Evolutionary conservation across 2,888 invertebrate genomes (phyloP).

Genomic region (Spodoptera picta): DNA sequence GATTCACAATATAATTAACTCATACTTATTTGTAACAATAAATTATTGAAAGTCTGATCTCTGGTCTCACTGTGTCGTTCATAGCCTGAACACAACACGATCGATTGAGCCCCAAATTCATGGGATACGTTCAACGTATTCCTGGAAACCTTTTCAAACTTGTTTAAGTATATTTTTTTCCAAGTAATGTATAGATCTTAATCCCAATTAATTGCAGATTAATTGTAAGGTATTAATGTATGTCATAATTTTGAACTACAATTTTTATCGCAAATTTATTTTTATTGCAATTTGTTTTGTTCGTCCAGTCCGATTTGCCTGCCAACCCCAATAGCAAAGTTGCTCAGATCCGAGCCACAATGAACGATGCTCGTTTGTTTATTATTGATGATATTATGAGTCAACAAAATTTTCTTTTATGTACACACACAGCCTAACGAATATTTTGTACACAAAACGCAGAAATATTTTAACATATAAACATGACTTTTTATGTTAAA

Average conservation of each 20-base stretch:
- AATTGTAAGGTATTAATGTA: no score
- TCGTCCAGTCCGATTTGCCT: conserved; percentile 37
- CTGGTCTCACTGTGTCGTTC: no score
- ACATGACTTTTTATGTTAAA: not conserved
- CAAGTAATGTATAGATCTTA: no score
- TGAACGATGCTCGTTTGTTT: conserved; percentile 25
- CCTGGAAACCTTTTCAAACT: no score
- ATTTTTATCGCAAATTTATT: conserved; percentile 20
- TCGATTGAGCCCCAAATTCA: no score
- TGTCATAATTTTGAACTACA: not conserved
- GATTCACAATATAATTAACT: no score
- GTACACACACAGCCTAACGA: not conserved
- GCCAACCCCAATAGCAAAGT: conserved; percentile 28
- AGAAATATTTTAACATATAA: not conserved
- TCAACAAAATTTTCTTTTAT: conserved; percentile 12
- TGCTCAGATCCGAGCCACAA: conserved; percentile 10
- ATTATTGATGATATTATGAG: conserved; percentile 14
- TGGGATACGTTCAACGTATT: no score
- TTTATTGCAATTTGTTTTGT: conserved; percentile 29
- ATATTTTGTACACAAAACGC: not conserved
- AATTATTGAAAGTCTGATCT: no score
- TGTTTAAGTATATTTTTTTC: no score
- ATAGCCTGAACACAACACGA: no score
- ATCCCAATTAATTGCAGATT: no score
- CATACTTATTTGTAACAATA: no score